A percentile compares a stretch with the other conserved stretches of the same genome.
These are phyloP conservation scores for Phortica magna DNA, from an alignment of 2,888 invertebrate genomes.

Conservation along the genomic window DNA sequence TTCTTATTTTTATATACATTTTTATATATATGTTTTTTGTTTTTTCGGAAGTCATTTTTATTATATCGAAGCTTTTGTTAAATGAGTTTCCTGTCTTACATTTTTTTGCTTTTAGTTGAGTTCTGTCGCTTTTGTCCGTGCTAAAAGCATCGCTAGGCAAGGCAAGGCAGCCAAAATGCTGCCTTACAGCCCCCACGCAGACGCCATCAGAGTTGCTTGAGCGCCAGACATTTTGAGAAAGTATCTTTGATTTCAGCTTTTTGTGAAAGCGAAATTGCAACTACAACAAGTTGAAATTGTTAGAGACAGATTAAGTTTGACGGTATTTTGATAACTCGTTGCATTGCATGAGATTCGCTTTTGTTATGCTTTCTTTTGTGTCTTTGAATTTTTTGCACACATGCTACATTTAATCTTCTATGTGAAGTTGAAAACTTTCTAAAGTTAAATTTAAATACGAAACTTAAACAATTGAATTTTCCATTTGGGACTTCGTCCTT, in stretches of 20 bases:
- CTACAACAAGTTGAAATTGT: slow-evolving; percentile 15
- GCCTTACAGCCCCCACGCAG: not conserved
- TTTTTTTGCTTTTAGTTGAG: slow-evolving; percentile 41
- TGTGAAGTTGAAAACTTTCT: not conserved
- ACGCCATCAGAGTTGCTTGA: not conserved
- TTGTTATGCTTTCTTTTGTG: not conserved
- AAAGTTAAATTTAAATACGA: not conserved
- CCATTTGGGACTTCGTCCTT: not conserved
- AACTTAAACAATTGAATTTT: not conserved
- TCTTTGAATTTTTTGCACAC: not conserved
- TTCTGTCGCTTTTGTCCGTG: slow-evolving; percentile 11
- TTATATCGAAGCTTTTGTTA: slow-evolving; percentile 65
- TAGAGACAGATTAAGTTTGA: slow-evolving; percentile 35
- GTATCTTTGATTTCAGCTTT: slow-evolving; percentile 20
- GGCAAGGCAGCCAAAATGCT: not conserved
- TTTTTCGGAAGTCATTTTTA: slow-evolving; percentile 66
- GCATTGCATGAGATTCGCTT: not conserved
- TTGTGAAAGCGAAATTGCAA: slow-evolving; percentile 27
- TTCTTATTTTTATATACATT: slow-evolving; percentile 44
- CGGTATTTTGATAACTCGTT: slow-evolving; percentile 26
- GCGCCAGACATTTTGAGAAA: not conserved
- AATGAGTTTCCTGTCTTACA: slow-evolving; percentile 54
- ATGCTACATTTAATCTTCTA: not conserved
- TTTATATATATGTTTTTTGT: slow-evolving; percentile 35
- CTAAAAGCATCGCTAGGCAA: slow-evolving; percentile 12